Conservation (phyloP, 2,888 invertebrate genomes). For the Cerastis leucographa region DNA sequence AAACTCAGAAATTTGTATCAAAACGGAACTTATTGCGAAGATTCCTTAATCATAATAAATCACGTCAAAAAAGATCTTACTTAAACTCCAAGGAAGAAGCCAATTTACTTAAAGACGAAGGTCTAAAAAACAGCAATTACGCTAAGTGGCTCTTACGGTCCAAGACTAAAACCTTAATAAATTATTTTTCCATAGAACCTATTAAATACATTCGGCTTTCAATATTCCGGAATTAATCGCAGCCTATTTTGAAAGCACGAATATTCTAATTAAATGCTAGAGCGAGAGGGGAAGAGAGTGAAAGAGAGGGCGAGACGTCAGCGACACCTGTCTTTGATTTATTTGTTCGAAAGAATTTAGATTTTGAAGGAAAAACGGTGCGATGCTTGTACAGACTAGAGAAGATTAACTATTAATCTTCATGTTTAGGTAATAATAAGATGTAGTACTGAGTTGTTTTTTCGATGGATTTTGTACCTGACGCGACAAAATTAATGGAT, state of each 20-base stretch:
- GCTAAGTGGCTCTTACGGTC: conserved; percentile 40
- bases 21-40: conserved; percentile 6
- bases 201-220: conserved; percentile 63
- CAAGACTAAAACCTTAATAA: conserved; percentile 50
- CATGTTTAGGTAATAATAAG: conserved; percentile 46
- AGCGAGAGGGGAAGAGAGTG: conserved; percentile 56
- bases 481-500: conserved; percentile 48
- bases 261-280: conserved; percentile 69
- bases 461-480: conserved; percentile 30
- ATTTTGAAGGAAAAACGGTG: conserved; percentile 73
- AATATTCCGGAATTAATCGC: conserved; percentile 70
- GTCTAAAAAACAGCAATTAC: conserved; percentile 55
- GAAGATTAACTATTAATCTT: conserved; percentile 60
- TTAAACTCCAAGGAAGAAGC: conserved; percentile 23
- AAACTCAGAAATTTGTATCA: background rate
- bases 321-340: conserved; percentile 81
- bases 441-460: conserved; percentile 33
- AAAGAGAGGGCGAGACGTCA: conserved; percentile 69
- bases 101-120: conserved; percentile 52
- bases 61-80: conserved; percentile 22
- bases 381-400: conserved; percentile 57
- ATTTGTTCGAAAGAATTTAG: conserved; percentile 80
- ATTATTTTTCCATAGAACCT: conserved; percentile 59
- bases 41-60: conserved; percentile 33
- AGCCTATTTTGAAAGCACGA: conserved; percentile 58